These are phyloP conservation scores for Garrulus glandarius DNA, from an alignment of 2,797 vertebrate genomes.

Conservation along the genomic window DNA sequence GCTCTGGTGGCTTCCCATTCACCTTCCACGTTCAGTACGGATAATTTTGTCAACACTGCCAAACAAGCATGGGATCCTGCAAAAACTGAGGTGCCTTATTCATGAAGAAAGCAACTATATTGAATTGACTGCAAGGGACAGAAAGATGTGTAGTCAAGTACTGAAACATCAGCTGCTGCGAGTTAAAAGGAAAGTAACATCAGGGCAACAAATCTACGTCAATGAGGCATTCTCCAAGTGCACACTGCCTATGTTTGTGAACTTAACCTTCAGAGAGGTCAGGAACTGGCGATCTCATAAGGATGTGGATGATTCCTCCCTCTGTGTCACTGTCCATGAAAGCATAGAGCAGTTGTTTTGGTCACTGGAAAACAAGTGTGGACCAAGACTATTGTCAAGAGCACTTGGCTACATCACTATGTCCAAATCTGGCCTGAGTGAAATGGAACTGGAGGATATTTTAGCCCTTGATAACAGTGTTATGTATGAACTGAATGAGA, in stretches of 20 bases:
- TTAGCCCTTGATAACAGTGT: conserved; percentile 95
- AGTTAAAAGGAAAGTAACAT: conserved; percentile 97
- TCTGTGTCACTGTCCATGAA: conserved; percentile 95
- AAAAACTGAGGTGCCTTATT: conserved; percentile 92
- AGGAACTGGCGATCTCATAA: conserved; percentile 96
- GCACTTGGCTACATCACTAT: conserved; percentile 97
- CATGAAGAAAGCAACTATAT: conserved; percentile 91
- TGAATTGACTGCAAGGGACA: conserved; percentile 89
- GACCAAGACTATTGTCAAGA: conserved; percentile 88
- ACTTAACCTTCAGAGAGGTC: conserved; percentile 96
- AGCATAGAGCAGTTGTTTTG: conserved; percentile 97
- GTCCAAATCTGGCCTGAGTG: conserved; percentile 92
- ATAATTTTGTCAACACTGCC: conserved; percentile 95
- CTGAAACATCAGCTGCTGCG: conserved; percentile 94
- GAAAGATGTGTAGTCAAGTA: conserved; percentile 96
- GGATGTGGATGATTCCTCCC: conserved; percentile 93
- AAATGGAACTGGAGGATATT: conserved; percentile 96
- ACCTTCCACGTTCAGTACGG: conserved; percentile 92
- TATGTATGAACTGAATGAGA: conserved; percentile 87
- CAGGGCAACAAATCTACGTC: conserved; percentile 98
- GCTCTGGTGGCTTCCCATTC: conserved; percentile 96
- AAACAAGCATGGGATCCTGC: conserved; percentile 95
- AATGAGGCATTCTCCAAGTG: conserved; percentile 97
- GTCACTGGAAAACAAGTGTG: conserved; percentile 91
- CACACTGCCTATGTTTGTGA: conserved; percentile 98